Evolutionary conservation across 2,888 invertebrate genomes (phyloP).

Genomic region (Andrena dorsata): DNA sequence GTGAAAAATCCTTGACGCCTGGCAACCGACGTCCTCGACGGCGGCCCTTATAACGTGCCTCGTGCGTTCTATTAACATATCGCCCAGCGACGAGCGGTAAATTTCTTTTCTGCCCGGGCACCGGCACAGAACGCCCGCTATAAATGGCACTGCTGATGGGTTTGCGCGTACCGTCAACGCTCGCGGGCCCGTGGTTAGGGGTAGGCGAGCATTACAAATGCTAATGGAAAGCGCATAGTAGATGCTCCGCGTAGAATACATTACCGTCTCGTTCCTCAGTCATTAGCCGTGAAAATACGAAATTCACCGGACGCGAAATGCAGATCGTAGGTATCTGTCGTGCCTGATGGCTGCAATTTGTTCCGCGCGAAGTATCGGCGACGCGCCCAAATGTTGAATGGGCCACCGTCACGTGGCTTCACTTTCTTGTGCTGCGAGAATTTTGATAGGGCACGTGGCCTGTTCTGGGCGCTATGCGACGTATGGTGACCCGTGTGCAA

Average conservation of each 20-base stretch:
- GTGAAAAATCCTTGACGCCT: constrained; percentile 60
- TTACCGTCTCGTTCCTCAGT: constrained; percentile 83
- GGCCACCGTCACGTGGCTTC: too few species aligned
- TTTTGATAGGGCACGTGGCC: too few species aligned
- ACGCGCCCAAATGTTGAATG: background rate
- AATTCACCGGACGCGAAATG: constrained; percentile 73
- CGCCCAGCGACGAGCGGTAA: constrained; percentile 66
- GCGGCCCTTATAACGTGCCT: constrained; percentile 40
- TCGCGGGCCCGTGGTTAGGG: constrained; percentile 74
- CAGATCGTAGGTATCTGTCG: constrained; percentile 38
- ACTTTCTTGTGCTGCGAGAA: too few species aligned
- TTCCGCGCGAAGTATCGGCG: constrained; percentile 17
- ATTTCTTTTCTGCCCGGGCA: constrained; percentile 68
- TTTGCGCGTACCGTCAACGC: constrained; percentile 79
- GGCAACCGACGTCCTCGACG: constrained; percentile 18
- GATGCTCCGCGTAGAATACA: constrained; percentile 81
- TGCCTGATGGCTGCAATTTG: constrained; percentile 27
- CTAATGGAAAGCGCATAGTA: constrained; percentile 81
- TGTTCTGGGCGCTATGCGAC: too few species aligned
- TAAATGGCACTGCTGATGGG: constrained; percentile 79
- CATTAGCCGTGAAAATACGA: constrained; percentile 82
- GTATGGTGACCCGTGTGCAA: too few species aligned
- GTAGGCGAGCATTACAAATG: constrained; percentile 82
- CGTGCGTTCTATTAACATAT: constrained; percentile 70
- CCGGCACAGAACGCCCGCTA: constrained; percentile 66